phyloP scores from a whole-genome alignment of 2,888 invertebrate species.

The Xiphydria camelus region DNA sequence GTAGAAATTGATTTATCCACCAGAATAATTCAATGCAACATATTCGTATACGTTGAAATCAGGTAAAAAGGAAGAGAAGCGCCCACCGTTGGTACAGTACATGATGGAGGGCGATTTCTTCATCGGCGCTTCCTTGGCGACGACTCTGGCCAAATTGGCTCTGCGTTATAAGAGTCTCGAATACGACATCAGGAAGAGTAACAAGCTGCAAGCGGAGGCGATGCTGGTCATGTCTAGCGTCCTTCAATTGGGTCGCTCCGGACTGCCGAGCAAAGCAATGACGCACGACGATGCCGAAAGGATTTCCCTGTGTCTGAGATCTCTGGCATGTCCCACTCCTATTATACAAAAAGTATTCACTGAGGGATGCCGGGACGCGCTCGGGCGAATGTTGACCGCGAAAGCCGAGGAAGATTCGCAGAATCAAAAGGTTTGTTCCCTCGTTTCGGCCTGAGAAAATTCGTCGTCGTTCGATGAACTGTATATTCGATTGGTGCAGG shows the following conservation, averaged over 20 bases:
- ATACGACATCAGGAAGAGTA: conserved; percentile 50
- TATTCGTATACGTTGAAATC: no score
- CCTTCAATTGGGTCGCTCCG: conserved; percentile 73
- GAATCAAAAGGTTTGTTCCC: conserved; percentile 62
- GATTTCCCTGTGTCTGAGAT: conserved; percentile 78
- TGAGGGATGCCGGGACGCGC: conserved; percentile 73
- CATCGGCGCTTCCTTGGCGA: conserved; percentile 89
- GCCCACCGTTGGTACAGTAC: conserved; percentile 83
- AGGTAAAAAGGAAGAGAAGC: conserved; percentile 67
- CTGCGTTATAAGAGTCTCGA: conserved; percentile 60
- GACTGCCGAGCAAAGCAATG: conserved; percentile 72
- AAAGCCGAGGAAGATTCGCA: conserved; percentile 74
- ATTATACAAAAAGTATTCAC: conserved; percentile 74
- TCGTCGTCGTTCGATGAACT: no score
- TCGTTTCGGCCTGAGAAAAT: conserved; percentile 8
- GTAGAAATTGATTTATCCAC: neutral
- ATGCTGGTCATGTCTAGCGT: conserved; percentile 88
- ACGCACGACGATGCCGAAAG: conserved; percentile 97
- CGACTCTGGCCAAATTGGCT: conserved; percentile 89
- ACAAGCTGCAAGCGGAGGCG: conserved; percentile 74
- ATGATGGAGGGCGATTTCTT: conserved; percentile 95
- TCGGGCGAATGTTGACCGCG: conserved; percentile 81
- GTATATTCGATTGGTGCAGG: no score
- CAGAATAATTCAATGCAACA: neutral
- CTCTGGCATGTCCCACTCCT: conserved; percentile 70